These are phyloP conservation scores for Tenthredo livida DNA, from an alignment of 2,888 invertebrate genomes.

Conservation along the genomic window DNA sequence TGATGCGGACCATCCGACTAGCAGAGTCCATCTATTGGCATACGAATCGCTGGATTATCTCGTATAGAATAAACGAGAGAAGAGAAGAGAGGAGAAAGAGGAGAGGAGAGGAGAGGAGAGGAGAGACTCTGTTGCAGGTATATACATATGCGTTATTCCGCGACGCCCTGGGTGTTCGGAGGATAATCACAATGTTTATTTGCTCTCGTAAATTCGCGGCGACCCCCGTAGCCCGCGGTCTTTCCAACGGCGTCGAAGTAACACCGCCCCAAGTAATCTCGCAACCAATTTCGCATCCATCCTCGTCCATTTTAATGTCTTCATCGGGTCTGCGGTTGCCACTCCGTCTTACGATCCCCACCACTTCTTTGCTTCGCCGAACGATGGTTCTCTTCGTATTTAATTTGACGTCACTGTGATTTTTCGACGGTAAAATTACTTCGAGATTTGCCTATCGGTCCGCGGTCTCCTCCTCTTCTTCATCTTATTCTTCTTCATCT, in stretches of 20 bases:
- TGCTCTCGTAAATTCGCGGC: slow-evolving; percentile 45
- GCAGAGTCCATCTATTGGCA: slow-evolving; percentile 57
- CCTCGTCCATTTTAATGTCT: slow-evolving; percentile 72
- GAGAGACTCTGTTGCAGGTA: neutral
- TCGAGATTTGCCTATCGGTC: neutral
- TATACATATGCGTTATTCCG: neutral
- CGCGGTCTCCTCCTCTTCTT: neutral
- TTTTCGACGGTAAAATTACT: neutral
- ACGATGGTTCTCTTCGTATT: neutral
- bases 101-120: neutral
- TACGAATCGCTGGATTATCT: slow-evolving; percentile 62
- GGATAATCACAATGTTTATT: slow-evolving; percentile 50
- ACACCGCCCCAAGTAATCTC: slow-evolving; percentile 58
- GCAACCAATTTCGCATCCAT: slow-evolving; percentile 67
- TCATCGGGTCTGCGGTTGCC: slow-evolving; percentile 68
- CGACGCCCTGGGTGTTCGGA: slow-evolving; percentile 48
- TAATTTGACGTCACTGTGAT: slow-evolving; percentile 5
- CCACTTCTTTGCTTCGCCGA: neutral
- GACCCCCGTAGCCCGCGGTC: slow-evolving; percentile 33
- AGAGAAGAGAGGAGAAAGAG: neutral
- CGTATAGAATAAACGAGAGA: neutral
- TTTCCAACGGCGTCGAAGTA: slow-evolving; percentile 35
- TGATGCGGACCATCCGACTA: neutral
- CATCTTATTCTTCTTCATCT: neutral
- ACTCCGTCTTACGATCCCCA: slow-evolving; percentile 40